These are phyloP conservation scores for Astropecten irregularis DNA, from an alignment of 53 echinoderm and acorn worm species.

Conservation along the genomic window DNA sequence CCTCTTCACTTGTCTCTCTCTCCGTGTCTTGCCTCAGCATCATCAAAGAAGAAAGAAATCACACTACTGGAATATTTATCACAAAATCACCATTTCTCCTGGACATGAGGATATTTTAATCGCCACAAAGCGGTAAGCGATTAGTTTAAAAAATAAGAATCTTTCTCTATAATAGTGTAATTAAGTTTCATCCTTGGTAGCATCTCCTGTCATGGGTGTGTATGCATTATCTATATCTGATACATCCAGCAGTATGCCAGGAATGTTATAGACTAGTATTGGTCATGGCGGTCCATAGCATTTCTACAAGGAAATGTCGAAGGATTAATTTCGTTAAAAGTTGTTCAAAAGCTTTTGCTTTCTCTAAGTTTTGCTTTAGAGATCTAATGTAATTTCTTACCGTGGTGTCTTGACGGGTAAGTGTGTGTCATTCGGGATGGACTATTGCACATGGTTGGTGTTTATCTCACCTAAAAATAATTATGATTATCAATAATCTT, in stretches of 20 bases:
- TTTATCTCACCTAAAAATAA: no score
- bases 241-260: background rate
- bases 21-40: background rate
- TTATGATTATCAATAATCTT: no score
- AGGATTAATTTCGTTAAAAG: no score
- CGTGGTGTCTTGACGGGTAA: no score
- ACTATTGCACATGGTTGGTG: no score
- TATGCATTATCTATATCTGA: background rate
- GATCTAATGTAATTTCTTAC: no score
- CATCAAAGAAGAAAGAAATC: background rate
- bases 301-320: no score
- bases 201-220: constrained; percentile 1
- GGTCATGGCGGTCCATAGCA: no score
- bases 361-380: no score
- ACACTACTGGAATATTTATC: constrained; percentile 7
- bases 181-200: background rate
- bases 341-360: no score
- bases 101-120: constrained; percentile 41
- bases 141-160: no score
- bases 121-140: constrained; percentile 49
- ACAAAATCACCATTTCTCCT: background rate
- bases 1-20: background rate
- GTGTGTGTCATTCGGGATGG: no score
- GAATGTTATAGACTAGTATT: background rate
- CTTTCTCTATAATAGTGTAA: background rate